Evolutionary conservation across 2,113 vertebrate genomes (phyloP).

Genomic region (Lates calcarifer): DNA sequence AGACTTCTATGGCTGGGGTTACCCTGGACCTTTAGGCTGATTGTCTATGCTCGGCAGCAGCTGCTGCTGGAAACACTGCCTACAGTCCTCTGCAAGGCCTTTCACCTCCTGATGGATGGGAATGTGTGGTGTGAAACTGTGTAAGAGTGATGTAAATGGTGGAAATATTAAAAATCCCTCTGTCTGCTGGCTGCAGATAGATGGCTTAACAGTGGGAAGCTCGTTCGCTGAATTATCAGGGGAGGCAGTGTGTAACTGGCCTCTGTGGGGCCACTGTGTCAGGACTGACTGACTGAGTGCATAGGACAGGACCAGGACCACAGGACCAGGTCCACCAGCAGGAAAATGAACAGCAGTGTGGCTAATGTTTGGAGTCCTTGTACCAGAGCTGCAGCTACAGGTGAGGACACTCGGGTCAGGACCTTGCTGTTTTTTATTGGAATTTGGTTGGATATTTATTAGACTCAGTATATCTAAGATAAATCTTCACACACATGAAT

Average conservation of each 20-base stretch:
- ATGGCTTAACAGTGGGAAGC: constrained; percentile 5
- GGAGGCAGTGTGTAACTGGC: constrained; percentile 42
- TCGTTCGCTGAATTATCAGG: too few relatives aligned
- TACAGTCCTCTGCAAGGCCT: constrained; percentile 1
- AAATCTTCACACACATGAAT: too few relatives aligned
- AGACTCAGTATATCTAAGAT: too few relatives aligned
- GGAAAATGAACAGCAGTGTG: neutral
- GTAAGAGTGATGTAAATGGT: constrained; percentile 24
- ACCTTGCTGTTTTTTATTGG: too few relatives aligned
- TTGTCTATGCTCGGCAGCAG: neutral
- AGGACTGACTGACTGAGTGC: constrained; percentile 7
- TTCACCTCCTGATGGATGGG: constrained; percentile 45
- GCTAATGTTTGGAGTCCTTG: too few relatives aligned
- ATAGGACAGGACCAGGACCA: constrained; percentile 7
- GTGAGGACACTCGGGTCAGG: too few relatives aligned
- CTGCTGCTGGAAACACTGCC: neutral
- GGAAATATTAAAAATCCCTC: constrained; percentile 40
- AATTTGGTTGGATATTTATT: too few relatives aligned
- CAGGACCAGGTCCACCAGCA: neutral
- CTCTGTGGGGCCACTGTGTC: constrained; percentile 17
- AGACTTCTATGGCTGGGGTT: neutral
- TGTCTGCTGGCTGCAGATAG: neutral
- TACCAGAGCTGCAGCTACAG: neutral
- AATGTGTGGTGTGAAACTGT: neutral
- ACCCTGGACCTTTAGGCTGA: constrained; percentile 12